These are phyloP conservation scores for Morpho helenor DNA, from an alignment of 2,888 invertebrate species.

Conservation along the genomic window DNA sequence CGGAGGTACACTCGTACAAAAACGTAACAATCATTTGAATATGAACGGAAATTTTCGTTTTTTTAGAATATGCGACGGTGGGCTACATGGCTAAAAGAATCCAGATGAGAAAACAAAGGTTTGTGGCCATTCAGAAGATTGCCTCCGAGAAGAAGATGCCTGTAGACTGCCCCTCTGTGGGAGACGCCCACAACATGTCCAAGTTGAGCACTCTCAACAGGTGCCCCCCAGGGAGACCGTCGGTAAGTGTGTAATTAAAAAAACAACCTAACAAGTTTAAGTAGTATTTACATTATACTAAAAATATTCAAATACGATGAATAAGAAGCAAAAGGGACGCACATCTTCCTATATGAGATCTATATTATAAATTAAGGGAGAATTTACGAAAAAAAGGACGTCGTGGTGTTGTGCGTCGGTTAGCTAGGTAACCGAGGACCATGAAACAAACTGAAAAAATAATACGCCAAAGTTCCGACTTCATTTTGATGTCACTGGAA, in stretches of 20 bases:
- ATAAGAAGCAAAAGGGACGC: too few species aligned
- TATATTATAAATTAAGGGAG: too few species aligned
- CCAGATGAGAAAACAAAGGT: constrained; percentile 96
- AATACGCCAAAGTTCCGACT: background rate
- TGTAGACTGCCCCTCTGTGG: constrained; percentile 86
- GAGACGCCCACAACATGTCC: constrained; percentile 83
- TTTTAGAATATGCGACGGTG: constrained; percentile 97
- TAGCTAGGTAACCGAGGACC: too few species aligned
- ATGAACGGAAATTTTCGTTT: constrained; percentile 36
- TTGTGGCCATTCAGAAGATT: constrained; percentile 93
- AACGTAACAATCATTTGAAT: constrained; percentile 7
- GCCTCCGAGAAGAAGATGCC: constrained; percentile 94
- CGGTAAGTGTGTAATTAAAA: constrained; percentile 46
- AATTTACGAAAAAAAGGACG: too few species aligned
- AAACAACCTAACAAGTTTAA: too few species aligned
- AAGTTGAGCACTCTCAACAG: constrained; percentile 88
- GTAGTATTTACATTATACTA: too few species aligned
- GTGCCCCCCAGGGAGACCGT: constrained; percentile 74
- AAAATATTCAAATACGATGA: too few species aligned
- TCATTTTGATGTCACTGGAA: too few species aligned
- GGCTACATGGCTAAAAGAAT: constrained; percentile 98
- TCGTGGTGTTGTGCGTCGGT: too few species aligned
- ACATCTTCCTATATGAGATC: too few species aligned
- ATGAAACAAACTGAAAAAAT: too few species aligned
- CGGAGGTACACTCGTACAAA: too few species aligned